Conservation (phyloP, 2,797 vertebrate species). For the Scolopax rusticola region DNA sequence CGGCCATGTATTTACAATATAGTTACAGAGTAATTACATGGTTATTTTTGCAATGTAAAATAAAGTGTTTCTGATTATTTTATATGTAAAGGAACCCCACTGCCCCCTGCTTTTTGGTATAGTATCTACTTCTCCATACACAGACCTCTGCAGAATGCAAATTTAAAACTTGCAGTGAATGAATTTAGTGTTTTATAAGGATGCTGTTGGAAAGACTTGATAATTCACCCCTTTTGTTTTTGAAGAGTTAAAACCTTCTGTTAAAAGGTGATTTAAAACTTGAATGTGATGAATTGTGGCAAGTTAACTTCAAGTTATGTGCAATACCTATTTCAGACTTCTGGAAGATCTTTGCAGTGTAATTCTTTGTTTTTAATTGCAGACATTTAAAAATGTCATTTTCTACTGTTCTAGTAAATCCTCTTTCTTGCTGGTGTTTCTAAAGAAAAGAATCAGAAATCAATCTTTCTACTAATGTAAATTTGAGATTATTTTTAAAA, state of each 20-base stretch:
- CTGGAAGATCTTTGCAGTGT: conserved; percentile 98
- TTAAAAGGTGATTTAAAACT: conserved; percentile 99
- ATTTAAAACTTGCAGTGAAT: conserved; percentile 91
- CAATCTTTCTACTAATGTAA: conserved; percentile 99
- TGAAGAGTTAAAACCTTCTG: conserved; percentile 88
- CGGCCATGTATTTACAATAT: conserved; percentile 80
- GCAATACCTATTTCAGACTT: conserved; percentile 99
- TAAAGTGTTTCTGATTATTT: conserved; percentile 87
- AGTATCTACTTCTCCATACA: conserved; percentile 96
- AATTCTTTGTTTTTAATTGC: conserved; percentile 96
- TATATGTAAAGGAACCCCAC: conserved; percentile 82
- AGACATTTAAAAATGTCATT: conserved; percentile 99
- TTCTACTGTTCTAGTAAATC: conserved; percentile 99
- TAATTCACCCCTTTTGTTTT: conserved; percentile 93
- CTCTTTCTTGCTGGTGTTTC: conserved; percentile 99
- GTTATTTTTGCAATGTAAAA: conserved; percentile 88
- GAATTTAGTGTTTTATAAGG: conserved; percentile 91
- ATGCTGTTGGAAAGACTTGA: conserved; percentile 98
- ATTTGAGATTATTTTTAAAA: conserved; percentile 99
- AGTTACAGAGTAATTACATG: conserved; percentile 85
- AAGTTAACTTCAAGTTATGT: conserved; percentile 99
- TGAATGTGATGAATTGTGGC: conserved; percentile 99
- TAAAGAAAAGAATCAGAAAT: conserved; percentile 99
- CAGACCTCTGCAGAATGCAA: conserved; percentile 96
- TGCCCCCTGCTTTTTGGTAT: conserved; percentile 84